Conservation (phyloP, 2,888 invertebrate species). For the Epistrophe grossulariae region DNA sequence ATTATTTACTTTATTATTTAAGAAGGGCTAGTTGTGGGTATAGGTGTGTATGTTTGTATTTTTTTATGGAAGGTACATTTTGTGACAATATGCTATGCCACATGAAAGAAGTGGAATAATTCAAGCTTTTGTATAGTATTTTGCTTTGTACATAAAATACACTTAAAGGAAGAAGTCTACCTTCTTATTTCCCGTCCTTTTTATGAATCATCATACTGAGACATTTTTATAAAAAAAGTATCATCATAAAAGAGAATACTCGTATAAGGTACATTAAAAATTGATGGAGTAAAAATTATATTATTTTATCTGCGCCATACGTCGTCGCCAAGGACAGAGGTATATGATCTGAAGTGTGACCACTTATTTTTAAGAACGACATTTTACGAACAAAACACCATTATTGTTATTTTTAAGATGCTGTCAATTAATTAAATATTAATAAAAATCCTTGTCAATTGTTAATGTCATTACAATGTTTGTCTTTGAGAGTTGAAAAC, state of each 20-base stretch:
- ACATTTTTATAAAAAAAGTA: background rate
- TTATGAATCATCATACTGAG: background rate
- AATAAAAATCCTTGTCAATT: background rate
- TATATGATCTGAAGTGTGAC: background rate
- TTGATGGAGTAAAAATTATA: background rate
- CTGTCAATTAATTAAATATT: background rate
- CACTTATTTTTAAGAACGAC: background rate
- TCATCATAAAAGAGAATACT: background rate
- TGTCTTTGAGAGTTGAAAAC: too few species aligned
- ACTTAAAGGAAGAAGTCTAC: background rate
- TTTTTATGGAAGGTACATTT: background rate
- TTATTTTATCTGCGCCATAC: background rate
- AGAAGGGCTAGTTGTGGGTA: background rate
- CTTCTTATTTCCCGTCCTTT: background rate
- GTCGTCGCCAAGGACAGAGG: too few species aligned
- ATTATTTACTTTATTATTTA: constrained; percentile 66
- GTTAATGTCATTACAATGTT: too few species aligned
- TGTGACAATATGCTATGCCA: background rate
- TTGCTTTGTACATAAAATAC: background rate
- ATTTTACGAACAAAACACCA: background rate
- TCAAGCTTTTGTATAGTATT: background rate
- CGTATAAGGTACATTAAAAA: constrained; percentile 4
- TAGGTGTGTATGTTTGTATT: background rate
- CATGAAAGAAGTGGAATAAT: background rate
- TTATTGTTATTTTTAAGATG: background rate